Evolutionary conservation across 2,113 vertebrate species (phyloP).

Genomic region (Otus sunia): DNA sequence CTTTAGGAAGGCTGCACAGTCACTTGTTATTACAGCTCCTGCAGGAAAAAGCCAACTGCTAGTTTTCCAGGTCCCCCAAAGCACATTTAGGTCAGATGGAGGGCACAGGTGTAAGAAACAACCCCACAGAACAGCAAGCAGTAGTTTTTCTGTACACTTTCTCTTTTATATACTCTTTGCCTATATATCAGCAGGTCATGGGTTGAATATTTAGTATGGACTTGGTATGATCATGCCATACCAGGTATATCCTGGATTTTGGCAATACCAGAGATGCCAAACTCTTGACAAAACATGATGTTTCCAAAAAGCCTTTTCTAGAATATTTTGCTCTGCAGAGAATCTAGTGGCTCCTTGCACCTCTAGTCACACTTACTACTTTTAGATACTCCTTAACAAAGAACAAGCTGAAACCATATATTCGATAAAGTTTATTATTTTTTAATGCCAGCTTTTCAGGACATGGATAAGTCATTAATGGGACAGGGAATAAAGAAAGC

Average conservation of each 20-base stretch:
- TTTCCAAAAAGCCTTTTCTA: neutral
- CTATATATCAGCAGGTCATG: neutral
- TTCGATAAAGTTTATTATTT: neutral
- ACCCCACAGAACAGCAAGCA: neutral
- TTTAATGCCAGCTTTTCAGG: neutral
- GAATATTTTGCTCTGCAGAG: neutral
- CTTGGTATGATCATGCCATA: neutral
- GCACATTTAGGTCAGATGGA: accelerated
- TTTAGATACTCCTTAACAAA: neutral
- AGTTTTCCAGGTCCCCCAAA: neutral
- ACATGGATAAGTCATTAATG: neutral
- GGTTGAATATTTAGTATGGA: neutral
- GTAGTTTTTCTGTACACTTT: neutral
- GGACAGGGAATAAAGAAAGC: neutral
- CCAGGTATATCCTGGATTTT: neutral
- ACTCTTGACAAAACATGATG: neutral
- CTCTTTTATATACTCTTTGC: neutral
- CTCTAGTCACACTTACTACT: neutral
- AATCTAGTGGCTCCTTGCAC: neutral
- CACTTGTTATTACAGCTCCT: neutral
- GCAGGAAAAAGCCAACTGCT: neutral
- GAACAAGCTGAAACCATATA: neutral
- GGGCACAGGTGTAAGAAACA: neutral
- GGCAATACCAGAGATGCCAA: neutral
- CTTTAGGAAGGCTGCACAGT: neutral